Conservation (phyloP, 2,113 vertebrate genomes). For the Poeciliopsis turrubarensis region DNA sequence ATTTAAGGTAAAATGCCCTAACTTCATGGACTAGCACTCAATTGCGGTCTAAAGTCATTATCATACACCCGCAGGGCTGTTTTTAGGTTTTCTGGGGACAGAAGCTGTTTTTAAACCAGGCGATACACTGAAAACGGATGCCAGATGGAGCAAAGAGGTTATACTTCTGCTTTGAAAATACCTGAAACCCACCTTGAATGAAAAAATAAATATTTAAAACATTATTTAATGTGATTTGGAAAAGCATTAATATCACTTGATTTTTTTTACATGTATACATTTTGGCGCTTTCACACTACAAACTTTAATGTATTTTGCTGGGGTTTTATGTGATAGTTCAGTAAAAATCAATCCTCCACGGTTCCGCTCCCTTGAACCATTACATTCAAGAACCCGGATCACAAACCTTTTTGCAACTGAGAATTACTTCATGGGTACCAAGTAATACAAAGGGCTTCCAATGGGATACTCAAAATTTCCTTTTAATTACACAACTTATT, state of each 20-base stretch:
- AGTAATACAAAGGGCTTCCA: no score
- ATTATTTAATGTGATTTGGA: background rate
- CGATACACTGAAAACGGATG: slow-evolving; percentile 5
- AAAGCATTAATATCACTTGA: no score
- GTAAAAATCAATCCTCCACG: background rate
- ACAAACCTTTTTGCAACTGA: no score
- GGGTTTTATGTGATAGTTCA: background rate
- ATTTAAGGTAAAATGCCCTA: slow-evolving; percentile 54
- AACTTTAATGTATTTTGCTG: background rate
- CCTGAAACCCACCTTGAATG: background rate
- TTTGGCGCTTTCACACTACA: background rate
- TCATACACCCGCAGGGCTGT: slow-evolving; percentile 40
- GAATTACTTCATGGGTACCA: no score
- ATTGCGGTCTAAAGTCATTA: slow-evolving; percentile 52
- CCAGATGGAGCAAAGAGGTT: background rate
- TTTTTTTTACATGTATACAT: background rate
- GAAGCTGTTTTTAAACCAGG: background rate
- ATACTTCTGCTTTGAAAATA: slow-evolving; percentile 1
- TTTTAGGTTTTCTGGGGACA: slow-evolving; percentile 38
- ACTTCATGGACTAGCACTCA: slow-evolving; percentile 55
- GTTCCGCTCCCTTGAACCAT: background rate
- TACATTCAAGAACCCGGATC: background rate
- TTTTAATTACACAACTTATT: no score
- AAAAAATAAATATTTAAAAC: background rate
- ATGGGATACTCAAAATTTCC: no score